A percentile compares a stretch with the other conserved stretches of the same genome.
phyloP scores from a whole-genome alignment of 92 coral and sea anemone genomes.

The Scolanthus callimorphus region DNA sequence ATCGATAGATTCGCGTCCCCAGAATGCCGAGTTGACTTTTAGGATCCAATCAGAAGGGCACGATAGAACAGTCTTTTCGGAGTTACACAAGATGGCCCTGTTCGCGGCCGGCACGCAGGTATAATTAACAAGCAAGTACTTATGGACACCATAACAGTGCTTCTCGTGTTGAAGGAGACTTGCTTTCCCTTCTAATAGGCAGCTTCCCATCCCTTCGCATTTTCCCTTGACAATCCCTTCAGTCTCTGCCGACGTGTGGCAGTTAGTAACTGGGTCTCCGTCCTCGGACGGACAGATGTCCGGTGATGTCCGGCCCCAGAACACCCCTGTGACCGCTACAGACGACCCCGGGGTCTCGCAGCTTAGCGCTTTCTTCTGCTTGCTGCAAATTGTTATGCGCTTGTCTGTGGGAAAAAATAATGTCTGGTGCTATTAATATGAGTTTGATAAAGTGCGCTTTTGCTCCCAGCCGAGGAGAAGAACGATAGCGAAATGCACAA shows the following conservation, averaged over 20 bases:
- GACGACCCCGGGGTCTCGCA: slow-evolving; percentile 92
- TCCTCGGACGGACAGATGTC: slow-evolving; percentile 96
- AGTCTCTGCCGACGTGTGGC: slow-evolving; percentile 75
- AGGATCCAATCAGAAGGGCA: slow-evolving; percentile 94
- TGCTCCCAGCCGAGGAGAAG: too few relatives aligned
- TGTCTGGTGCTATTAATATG: background rate
- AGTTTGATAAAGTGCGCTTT: background rate
- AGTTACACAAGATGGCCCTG: slow-evolving; percentile 74
- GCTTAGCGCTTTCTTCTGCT: slow-evolving; percentile 76
- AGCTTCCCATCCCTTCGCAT: slow-evolving; percentile 96
- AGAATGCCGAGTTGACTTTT: slow-evolving; percentile 85
- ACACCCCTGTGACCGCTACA: slow-evolving; percentile 90
- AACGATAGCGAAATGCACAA: too few relatives aligned
- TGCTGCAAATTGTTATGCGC: slow-evolving; percentile 73
- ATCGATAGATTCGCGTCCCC: slow-evolving; percentile 63
- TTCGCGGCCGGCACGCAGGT: slow-evolving; percentile 93
- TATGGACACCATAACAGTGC: slow-evolving; percentile 86
- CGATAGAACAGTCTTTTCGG: slow-evolving; percentile 66
- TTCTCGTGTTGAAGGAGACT: slow-evolving; percentile 71
- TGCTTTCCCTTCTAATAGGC: slow-evolving; percentile 87
- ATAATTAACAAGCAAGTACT: slow-evolving; percentile 82
- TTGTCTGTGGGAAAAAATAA: slow-evolving; percentile 43
- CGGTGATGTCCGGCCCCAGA: slow-evolving; percentile 89
- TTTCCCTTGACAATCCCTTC: slow-evolving; percentile 77
- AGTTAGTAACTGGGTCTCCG: slow-evolving; percentile 81